These are phyloP conservation scores for Hymenochirus boettgeri DNA, from an alignment of 2,113 vertebrate genomes.

Conservation along the genomic window DNA sequence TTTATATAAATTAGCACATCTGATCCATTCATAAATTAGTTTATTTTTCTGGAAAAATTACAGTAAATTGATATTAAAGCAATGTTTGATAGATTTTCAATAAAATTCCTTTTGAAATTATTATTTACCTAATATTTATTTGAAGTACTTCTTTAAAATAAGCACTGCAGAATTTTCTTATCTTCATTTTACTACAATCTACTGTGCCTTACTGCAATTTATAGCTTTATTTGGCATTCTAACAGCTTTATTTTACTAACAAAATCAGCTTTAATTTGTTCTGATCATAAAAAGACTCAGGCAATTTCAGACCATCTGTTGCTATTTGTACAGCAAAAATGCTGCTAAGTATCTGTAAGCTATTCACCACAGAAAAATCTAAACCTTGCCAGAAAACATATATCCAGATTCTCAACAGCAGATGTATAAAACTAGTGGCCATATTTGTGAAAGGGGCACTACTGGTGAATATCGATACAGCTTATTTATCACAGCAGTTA, in stretches of 20 bases:
- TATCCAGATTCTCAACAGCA: not conserved
- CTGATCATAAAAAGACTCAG: slow-evolving; percentile 40
- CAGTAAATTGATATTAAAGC: too few species aligned
- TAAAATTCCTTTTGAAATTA: not conserved
- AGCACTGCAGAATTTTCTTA: slow-evolving; percentile 24
- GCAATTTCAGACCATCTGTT: slow-evolving; percentile 43
- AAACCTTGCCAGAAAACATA: not conserved
- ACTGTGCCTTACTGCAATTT: slow-evolving; percentile 28
- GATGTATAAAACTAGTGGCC: too few species aligned
- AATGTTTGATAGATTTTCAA: too few species aligned
- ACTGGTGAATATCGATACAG: too few species aligned
- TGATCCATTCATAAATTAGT: too few species aligned
- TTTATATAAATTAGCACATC: too few species aligned
- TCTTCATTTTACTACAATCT: slow-evolving; percentile 9
- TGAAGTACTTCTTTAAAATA: slow-evolving; percentile 6
- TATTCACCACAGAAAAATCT: slow-evolving; percentile 16
- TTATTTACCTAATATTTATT: not conserved
- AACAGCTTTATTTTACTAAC: slow-evolving; percentile 43
- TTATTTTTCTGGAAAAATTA: too few species aligned
- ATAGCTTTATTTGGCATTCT: slow-evolving; percentile 37
- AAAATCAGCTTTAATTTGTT: slow-evolving; percentile 43
- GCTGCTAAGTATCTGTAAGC: slow-evolving; percentile 30
- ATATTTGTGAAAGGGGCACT: too few species aligned
- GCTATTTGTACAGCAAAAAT: slow-evolving; percentile 39
- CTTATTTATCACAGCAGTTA: too few species aligned